phyloP scores from a whole-genome alignment of 2,113 vertebrate species.

The Oryzias woworae region DNA sequence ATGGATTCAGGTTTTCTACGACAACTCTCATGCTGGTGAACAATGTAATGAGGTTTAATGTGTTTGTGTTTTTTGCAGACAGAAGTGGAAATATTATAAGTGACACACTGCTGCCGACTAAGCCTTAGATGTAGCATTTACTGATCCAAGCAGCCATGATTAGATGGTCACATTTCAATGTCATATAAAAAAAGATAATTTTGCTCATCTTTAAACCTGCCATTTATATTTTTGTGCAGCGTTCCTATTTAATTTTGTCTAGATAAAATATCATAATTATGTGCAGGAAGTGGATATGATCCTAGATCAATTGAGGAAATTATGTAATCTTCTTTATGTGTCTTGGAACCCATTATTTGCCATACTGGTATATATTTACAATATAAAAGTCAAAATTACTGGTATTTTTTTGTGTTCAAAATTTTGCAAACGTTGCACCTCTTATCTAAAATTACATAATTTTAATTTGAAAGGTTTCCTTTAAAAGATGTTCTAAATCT shows the following conservation, averaged over 20 bases:
- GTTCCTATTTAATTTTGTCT: slow-evolving; percentile 15
- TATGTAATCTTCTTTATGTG: too few relatives aligned
- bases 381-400: too few relatives aligned
- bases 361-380: too few relatives aligned
- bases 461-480: too few relatives aligned
- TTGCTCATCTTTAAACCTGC: background rate
- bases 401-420: too few relatives aligned
- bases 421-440: too few relatives aligned
- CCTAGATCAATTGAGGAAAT: too few relatives aligned
- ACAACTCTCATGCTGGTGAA: slow-evolving; percentile 41
- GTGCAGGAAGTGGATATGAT: background rate
- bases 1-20: slow-evolving; percentile 66
- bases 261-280: background rate
- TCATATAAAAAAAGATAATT: slow-evolving; percentile 7
- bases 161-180: slow-evolving; percentile 42
- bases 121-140: slow-evolving; percentile 28
- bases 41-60: slow-evolving; percentile 44
- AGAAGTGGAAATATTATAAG: slow-evolving; percentile 27
- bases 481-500: too few relatives aligned
- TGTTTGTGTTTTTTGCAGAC: slow-evolving; percentile 7
- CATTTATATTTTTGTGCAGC: slow-evolving; percentile 9
- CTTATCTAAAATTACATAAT: too few relatives aligned
- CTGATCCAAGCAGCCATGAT: slow-evolving; percentile 41
- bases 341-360: too few relatives aligned
- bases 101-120: slow-evolving; percentile 19